Percentiles rank a stretch among this genome's conserved stretches.
phyloP scores from a whole-genome alignment of 2,888 invertebrate species.

The Rotaria macrura region DNA sequence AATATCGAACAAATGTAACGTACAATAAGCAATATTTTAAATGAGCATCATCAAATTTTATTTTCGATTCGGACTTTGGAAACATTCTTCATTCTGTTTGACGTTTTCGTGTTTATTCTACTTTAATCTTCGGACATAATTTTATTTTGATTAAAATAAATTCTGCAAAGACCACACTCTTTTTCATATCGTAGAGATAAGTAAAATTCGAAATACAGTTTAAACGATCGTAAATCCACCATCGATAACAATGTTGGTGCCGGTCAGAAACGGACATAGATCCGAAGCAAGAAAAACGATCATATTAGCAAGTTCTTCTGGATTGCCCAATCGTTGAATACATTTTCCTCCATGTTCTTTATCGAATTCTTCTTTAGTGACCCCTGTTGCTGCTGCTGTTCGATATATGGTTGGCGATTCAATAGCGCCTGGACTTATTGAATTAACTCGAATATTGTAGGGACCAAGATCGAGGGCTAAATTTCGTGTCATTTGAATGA shows the following conservation, averaged over 20 bases:
- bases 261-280: background rate
- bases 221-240: background rate
- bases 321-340: background rate
- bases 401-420: conserved; percentile 11
- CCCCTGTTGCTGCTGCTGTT: background rate
- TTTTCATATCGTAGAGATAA: too few relatives aligned
- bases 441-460: conserved; percentile 34
- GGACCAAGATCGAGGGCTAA: conserved; percentile 35
- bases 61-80: too few relatives aligned
- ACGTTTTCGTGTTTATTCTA: too few relatives aligned
- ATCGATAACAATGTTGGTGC: background rate
- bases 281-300: background rate
- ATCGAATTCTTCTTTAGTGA: background rate
- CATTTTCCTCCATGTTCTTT: background rate
- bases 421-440: conserved; percentile 34
- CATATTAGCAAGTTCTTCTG: background rate
- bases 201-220: background rate
- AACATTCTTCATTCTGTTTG: too few relatives aligned
- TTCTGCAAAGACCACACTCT: too few relatives aligned
- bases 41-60: too few relatives aligned
- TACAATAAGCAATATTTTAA: too few relatives aligned
- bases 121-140: too few relatives aligned
- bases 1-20: too few relatives aligned
- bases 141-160: too few relatives aligned
- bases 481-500: conserved; percentile 31